Evolutionary conservation across 1,140 invertebrate genomes (phyloP).

Genomic region (Aplysia californica): DNA sequence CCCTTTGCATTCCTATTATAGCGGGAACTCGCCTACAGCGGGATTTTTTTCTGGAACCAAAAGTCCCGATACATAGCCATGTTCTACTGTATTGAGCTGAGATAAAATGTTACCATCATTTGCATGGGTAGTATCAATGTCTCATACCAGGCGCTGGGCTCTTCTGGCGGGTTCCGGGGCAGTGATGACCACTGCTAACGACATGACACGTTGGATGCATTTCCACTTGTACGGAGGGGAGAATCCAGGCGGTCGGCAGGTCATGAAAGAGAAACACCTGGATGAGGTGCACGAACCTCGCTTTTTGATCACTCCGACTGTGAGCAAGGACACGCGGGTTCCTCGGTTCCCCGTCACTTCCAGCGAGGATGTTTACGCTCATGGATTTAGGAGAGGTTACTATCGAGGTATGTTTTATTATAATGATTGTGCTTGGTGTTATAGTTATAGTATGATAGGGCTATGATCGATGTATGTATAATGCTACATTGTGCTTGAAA

Average conservation of each 20-base stretch:
- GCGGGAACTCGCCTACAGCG: too few species aligned
- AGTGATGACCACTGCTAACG: slow-evolving; percentile 47
- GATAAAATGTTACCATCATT: too few species aligned
- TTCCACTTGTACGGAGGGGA: slow-evolving; percentile 39
- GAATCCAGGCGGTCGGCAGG: not conserved
- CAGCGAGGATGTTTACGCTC: slow-evolving; percentile 31
- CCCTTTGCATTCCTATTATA: too few species aligned
- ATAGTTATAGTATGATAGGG: slow-evolving; percentile 10
- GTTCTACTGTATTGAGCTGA: too few species aligned
- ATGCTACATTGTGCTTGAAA: not conserved
- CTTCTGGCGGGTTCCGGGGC: slow-evolving; percentile 44
- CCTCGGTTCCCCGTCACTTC: slow-evolving; percentile 30
- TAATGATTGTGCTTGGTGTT: not conserved
- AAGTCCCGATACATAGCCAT: too few species aligned
- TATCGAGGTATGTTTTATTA: slow-evolving; percentile 32
- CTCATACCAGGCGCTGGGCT: slow-evolving; percentile 46
- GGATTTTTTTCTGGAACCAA: too few species aligned
- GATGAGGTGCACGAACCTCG: slow-evolving; percentile 20
- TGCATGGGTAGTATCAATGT: too few species aligned
- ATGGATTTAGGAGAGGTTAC: slow-evolving; percentile 34
- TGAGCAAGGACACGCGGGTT: slow-evolving; percentile 20
- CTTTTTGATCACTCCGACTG: slow-evolving; percentile 10
- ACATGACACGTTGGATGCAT: slow-evolving; percentile 56
- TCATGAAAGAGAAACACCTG: slow-evolving; percentile 2
- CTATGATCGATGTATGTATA: not conserved